phyloP scores from a whole-genome alignment of 2,113 vertebrate genomes.

The Neodon shergylaensis region DNA sequence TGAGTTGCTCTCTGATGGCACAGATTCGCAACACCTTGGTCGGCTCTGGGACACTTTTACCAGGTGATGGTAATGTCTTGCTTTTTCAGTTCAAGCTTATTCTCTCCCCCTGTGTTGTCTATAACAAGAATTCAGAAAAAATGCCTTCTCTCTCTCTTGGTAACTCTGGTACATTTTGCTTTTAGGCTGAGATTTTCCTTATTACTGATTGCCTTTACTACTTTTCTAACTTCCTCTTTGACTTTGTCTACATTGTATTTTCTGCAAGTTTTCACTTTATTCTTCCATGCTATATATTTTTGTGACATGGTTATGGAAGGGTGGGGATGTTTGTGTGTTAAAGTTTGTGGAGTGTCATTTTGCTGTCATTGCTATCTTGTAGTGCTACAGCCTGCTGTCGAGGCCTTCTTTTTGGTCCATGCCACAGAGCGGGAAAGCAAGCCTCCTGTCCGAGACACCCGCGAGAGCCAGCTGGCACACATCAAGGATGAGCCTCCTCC shows the following conservation, averaged over 20 bases:
- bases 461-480: constrained; percentile 95
- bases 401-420: constrained; percentile 97
- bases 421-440: constrained; percentile 96
- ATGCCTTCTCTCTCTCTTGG: neutral
- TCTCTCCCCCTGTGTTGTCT: neutral
- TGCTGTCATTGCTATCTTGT: neutral
- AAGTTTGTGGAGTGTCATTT: constrained; percentile 46
- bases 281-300: constrained; percentile 8
- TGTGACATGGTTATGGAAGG: neutral
- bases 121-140: constrained; percentile 40
- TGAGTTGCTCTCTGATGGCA: constrained; percentile 67
- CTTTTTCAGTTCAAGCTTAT: neutral
- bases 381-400: constrained; percentile 96
- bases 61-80: neutral
- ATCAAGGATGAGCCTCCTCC: constrained; percentile 96
- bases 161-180: neutral
- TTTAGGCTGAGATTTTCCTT: constrained; percentile 18
- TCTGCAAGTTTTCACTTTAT: neutral
- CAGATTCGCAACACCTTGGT: neutral
- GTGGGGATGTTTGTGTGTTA: neutral
- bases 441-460: constrained; percentile 93
- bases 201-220: neutral
- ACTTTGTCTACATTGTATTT: constrained; percentile 24
- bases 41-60: neutral
- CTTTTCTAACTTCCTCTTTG: constrained; percentile 25